A percentile compares a stretch with the other conserved stretches of the same genome.
phyloP scores from a whole-genome alignment of 2,113 vertebrate genomes.

The Peromyscus leucopus region DNA sequence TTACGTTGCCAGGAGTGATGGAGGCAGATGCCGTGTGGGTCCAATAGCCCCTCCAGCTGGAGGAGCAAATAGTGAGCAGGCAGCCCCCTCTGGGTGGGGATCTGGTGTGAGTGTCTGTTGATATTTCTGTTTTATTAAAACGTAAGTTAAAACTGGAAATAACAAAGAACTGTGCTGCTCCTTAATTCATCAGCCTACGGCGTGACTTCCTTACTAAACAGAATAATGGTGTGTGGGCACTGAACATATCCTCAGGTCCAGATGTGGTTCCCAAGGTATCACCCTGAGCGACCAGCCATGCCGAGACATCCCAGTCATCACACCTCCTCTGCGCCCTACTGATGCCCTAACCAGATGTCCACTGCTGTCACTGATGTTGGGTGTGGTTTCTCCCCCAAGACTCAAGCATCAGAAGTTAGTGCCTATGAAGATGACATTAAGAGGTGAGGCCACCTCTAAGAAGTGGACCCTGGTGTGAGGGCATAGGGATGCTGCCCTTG shows the following conservation, averaged over 20 bases:
- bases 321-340: neutral
- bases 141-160: neutral
- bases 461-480: neutral
- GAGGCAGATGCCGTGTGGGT: neutral
- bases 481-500: neutral
- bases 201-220: neutral
- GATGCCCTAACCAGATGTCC: neutral
- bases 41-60: neutral
- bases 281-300: fast-evolving
- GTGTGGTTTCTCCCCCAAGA: neutral
- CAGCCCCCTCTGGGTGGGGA: neutral
- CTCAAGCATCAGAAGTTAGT: neutral
- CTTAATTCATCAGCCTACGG: neutral
- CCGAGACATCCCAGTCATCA: neutral
- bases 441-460: neutral
- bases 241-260: neutral
- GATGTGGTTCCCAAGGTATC: neutral
- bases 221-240: too few relatives aligned
- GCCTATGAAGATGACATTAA: neutral
- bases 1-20: too few relatives aligned
- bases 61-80: neutral
- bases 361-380: neutral
- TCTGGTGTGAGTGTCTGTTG: neutral
- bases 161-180: neutral
- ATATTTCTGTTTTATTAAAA: neutral